Evolutionary conservation across 2,888 invertebrate species (phyloP).

Genomic region (Mythimna pallens): DNA sequence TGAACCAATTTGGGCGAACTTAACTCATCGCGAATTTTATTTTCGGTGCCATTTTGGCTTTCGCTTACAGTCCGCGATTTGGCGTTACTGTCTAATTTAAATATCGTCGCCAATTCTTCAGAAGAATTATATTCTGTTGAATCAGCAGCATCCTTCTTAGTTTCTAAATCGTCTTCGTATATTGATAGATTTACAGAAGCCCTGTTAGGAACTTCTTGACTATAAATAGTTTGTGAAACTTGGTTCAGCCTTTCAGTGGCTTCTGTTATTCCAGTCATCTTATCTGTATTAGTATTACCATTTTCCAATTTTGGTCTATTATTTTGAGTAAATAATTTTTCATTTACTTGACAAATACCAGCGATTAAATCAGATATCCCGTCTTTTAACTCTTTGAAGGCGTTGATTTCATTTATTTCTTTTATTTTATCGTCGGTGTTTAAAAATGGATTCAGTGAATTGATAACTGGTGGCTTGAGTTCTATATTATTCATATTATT

Average conservation of each 20-base stretch:
- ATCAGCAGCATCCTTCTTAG: slow-evolving; percentile 83
- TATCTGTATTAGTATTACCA: slow-evolving; percentile 63
- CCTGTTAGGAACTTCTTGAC: slow-evolving; percentile 76
- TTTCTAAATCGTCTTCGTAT: slow-evolving; percentile 85
- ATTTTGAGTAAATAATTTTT: slow-evolving; percentile 82
- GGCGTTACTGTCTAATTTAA: slow-evolving; percentile 83
- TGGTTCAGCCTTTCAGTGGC: slow-evolving; percentile 79
- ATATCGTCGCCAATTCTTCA: slow-evolving; percentile 92
- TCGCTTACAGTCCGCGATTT: slow-evolving; percentile 68
- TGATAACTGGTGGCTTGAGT: slow-evolving; percentile 69
- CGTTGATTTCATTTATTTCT: slow-evolving; percentile 86
- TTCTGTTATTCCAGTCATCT: slow-evolving; percentile 78
- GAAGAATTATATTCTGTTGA: slow-evolving; percentile 92
- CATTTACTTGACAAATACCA: slow-evolving; percentile 88
- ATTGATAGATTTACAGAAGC: slow-evolving; percentile 84
- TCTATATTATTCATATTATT: slow-evolving; percentile 56
- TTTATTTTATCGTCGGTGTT: slow-evolving; percentile 82
- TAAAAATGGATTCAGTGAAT: slow-evolving; percentile 84
- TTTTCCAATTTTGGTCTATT: slow-evolving; percentile 68
- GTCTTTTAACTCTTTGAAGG: slow-evolving; percentile 88
- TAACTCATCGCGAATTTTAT: slow-evolving; percentile 79
- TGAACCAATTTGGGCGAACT: slow-evolving; percentile 88
- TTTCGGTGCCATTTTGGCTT: slow-evolving; percentile 69
- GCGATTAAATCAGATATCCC: slow-evolving; percentile 89
- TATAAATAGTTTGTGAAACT: slow-evolving; percentile 73